Base-by-base conservation (phyloP, 2,888 invertebrate genomes). In the Epirrita christyi region DNA sequence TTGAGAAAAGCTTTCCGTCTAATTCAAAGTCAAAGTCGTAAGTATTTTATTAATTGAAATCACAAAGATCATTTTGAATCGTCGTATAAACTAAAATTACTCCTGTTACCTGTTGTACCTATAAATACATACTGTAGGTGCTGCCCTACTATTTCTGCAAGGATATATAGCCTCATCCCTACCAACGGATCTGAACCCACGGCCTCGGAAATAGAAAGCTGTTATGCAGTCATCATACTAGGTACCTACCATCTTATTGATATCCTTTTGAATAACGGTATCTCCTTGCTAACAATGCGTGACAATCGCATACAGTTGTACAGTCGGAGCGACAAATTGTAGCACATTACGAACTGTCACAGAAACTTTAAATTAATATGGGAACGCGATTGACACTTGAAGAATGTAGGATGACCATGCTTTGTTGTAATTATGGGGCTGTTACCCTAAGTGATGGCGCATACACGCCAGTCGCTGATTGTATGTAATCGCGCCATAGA, bases 341-440 rank as follows among this genome's bases (percentile, higher is more conserved):
- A 52, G 65, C 55, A 69, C 87, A 85, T 89, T 87, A 89, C 73
- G 63, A 73, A 69, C 80, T 89, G 89, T 86, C 88, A 86, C 74
- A 79, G 76, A 74, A 78, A 73, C 74, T 72, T 72, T 77, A 79
- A 86, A 89, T 88, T 88, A 88, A 88, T 89, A 89, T 89, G 89
- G 87, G 89, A 89, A 89, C 85, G 76, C 75, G 76, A 86, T 86
- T 83, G 86, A 83, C 83, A 79, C 66, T 81, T 78, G 77, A 80
- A 73, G 55, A 52, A 63, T 61, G 56, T 77, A 67, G 68, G 62
- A 60, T 62, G 63, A 40, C 68, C 67, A 80, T 69, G 48, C 15
- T 29, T 9, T 5, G 8, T 9, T 2, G 29, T 6, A 29, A 5
- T 29, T 21, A 21, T 2, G 21, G 21, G 21, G 4, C 21, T 3